These are phyloP conservation scores for Cylloceria caligata DNA, from an alignment of 2,888 invertebrate genomes.

Conservation along the genomic window DNA sequence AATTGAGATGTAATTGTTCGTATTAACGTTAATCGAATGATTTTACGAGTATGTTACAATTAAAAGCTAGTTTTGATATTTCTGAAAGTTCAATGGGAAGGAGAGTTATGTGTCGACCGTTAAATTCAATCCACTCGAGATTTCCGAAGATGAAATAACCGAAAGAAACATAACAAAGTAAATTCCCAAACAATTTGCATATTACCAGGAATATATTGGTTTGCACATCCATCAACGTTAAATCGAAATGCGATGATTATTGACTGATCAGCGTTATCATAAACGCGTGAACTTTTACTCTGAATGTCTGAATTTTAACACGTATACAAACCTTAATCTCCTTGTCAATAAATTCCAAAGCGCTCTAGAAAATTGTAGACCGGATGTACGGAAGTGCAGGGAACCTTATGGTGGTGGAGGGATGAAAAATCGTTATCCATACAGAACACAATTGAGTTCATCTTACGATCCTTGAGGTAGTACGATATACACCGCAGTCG, in stretches of 20 bases:
- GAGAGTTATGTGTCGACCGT: background rate
- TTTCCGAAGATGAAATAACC: background rate
- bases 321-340: conserved; percentile 4
- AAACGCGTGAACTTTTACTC: no score
- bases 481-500: background rate
- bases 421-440: background rate
- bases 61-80: no score
- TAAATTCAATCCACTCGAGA: background rate
- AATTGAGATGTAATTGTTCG: no score
- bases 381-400: background rate
- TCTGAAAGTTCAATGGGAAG: no score
- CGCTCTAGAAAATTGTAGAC: conserved; percentile 13
- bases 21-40: no score
- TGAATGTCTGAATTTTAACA: background rate
- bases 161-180: background rate
- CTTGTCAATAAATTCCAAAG: conserved; percentile 11
- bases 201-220: no score
- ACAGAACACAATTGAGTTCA: background rate
- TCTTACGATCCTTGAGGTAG: background rate
- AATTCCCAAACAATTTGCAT: background rate
- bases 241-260: no score
- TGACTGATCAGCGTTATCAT: no score
- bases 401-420: background rate
- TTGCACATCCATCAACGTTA: no score
- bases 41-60: no score